Percentiles rank a stretch among this genome's conserved stretches.
Evolutionary conservation across 2,797 vertebrate genomes (phyloP).

Genomic region (Ptychadena robeensis): DNA sequence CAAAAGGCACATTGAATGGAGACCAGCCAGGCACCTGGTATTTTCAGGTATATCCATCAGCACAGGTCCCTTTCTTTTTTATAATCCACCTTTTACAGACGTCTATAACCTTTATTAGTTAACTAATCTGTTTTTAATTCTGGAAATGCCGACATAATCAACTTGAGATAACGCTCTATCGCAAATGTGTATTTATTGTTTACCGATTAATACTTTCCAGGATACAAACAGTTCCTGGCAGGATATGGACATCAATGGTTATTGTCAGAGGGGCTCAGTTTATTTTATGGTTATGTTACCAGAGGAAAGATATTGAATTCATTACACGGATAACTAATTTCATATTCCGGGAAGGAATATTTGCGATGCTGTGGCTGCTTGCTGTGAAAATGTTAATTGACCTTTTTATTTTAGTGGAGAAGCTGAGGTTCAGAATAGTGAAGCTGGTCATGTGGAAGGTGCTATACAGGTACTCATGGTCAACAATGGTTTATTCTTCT

Average conservation of each 20-base stretch:
- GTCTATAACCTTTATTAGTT: not conserved
- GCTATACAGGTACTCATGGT: not conserved
- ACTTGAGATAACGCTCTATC: conserved; percentile 6
- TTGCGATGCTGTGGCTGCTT: not conserved
- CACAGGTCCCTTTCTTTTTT: not conserved
- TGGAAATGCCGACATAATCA: not conserved
- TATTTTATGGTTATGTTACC: conserved; percentile 14
- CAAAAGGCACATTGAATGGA: too few relatives aligned
- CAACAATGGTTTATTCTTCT: not conserved
- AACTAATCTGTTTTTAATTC: conserved; percentile 7
- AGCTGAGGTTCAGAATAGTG: not conserved
- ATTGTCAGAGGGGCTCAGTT: not conserved
- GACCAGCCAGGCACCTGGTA: too few relatives aligned
- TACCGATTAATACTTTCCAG: conserved; percentile 21
- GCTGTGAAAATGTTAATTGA: not conserved
- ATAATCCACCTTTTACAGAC: not conserved
- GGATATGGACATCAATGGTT: conserved; percentile 7
- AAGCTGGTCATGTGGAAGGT: not conserved
- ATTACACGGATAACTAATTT: not conserved
- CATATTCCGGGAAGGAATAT: not conserved
- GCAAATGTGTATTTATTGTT: conserved; percentile 6
- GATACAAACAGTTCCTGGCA: conserved; percentile 14
- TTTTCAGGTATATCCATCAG: not conserved
- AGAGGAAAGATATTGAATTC: conserved; percentile 2
- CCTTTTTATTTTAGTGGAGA: not conserved